Evolutionary conservation across 2,797 vertebrate genomes (phyloP).

Genomic region (Peromyscus attwateri): DNA sequence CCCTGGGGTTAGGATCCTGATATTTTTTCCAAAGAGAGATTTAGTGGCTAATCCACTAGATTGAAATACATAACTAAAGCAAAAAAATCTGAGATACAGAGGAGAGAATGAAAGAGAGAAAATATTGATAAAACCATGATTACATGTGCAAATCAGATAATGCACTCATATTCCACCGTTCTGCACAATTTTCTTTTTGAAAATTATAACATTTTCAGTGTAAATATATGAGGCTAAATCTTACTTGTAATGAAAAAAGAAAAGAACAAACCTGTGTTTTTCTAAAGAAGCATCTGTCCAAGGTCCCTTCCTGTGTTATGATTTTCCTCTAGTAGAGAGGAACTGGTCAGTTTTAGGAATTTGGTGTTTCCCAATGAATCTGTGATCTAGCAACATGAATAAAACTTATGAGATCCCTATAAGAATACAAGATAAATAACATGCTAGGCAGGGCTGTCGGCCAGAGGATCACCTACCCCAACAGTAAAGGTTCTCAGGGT

Average conservation of each 20-base stretch:
- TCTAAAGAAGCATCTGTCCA: background rate
- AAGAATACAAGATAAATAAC: background rate
- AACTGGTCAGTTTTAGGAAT: background rate
- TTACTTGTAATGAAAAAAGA: background rate
- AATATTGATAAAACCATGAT: background rate
- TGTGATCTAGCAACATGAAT: background rate
- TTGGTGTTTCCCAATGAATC: background rate
- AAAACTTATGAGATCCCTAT: background rate
- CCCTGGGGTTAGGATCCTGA: background rate
- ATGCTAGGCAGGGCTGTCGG: background rate
- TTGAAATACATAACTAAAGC: background rate
- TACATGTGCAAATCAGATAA: background rate
- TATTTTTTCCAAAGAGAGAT: background rate
- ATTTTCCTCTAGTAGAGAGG: background rate
- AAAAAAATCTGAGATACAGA: background rate
- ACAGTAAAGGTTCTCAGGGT: background rate
- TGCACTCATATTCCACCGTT: background rate
- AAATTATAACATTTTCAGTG: background rate
- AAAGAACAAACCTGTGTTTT: background rate
- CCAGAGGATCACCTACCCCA: background rate
- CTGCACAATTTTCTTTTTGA: background rate
- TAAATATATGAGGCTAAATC: background rate
- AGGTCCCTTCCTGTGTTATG: background rate
- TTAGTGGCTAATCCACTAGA: background rate
- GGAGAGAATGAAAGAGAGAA: background rate